These are phyloP conservation scores for Leptura quadrifasciata DNA, from an alignment of 2,888 invertebrate species.

Conservation along the genomic window DNA sequence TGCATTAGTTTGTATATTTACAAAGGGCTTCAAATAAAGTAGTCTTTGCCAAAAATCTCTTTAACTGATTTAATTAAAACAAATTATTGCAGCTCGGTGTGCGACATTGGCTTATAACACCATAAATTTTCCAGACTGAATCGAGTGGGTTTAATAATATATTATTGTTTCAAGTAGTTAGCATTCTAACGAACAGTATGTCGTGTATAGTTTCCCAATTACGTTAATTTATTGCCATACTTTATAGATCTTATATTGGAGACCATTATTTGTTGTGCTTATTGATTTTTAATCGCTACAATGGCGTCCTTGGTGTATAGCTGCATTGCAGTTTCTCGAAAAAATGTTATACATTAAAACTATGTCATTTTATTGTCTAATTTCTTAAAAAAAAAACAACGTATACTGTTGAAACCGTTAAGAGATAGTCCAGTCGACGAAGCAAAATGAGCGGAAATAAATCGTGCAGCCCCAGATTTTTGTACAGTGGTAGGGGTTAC, in stretches of 20 bases:
- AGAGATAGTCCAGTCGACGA: too few species aligned
- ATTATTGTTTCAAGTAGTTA: constrained; percentile 41
- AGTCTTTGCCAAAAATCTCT: constrained; percentile 36
- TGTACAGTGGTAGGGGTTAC: too few species aligned
- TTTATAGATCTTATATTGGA: constrained; percentile 29
- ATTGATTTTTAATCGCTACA: not conserved
- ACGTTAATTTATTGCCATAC: constrained; percentile 45
- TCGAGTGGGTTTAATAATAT: constrained; percentile 47
- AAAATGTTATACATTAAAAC: too few species aligned
- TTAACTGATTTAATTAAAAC: constrained; percentile 43
- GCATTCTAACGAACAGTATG: constrained; percentile 40
- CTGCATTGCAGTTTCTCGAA: too few species aligned
- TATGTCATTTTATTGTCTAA: too few species aligned
- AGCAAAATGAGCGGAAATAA: too few species aligned
- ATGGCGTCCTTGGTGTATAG: not conserved
- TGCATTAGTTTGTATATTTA: constrained; percentile 8
- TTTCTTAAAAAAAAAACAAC: too few species aligned
- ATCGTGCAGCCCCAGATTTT: too few species aligned
- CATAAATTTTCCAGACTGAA: constrained; percentile 38
- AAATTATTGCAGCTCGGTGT: constrained; percentile 39
- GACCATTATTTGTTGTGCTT: constrained; percentile 5
- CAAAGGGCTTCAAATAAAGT: constrained; percentile 34
- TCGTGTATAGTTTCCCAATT: constrained; percentile 51
- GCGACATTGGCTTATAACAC: constrained; percentile 40
- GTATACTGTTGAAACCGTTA: too few species aligned